Evolutionary conservation across 2,888 invertebrate species (phyloP).

Genomic region (Trachelus stipa): DNA sequence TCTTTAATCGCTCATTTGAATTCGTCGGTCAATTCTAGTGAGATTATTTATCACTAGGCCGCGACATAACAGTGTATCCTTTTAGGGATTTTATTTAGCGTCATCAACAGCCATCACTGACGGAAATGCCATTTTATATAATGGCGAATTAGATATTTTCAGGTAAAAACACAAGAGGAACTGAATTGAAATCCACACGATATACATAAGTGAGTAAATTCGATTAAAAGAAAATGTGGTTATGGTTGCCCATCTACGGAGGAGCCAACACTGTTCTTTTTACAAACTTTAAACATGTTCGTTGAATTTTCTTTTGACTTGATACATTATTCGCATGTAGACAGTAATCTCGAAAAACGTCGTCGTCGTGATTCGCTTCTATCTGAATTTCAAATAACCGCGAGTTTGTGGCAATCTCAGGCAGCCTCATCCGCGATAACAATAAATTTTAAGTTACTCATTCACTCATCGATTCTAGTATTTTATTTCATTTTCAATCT

Average conservation of each 20-base stretch:
- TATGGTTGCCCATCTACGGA: too few species aligned
- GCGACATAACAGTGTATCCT: too few species aligned
- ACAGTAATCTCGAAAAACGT: too few species aligned
- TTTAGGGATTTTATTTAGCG: too few species aligned
- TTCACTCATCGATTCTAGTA: background rate
- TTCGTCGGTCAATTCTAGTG: too few species aligned
- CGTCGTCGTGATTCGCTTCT: too few species aligned
- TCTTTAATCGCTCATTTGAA: too few species aligned
- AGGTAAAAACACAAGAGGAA: conserved; percentile 25
- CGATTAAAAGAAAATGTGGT: background rate
- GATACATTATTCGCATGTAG: too few species aligned
- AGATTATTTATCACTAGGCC: too few species aligned
- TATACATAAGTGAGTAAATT: conserved; percentile 35
- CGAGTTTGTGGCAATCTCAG: background rate
- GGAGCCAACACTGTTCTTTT: background rate
- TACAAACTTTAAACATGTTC: background rate
- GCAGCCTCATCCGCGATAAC: background rate
- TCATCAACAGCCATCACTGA: conserved; percentile 38
- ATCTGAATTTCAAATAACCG: background rate
- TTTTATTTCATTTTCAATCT: background rate
- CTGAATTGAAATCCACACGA: conserved; percentile 27
- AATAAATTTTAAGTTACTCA: too few species aligned
- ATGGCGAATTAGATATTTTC: conserved; percentile 49
- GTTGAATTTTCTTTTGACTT: too few species aligned
- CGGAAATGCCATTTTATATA: conserved; percentile 45